These are phyloP conservation scores for Drosophila nannoptera DNA, from an alignment of 1,140 invertebrate species.

Conservation along the genomic window DNA sequence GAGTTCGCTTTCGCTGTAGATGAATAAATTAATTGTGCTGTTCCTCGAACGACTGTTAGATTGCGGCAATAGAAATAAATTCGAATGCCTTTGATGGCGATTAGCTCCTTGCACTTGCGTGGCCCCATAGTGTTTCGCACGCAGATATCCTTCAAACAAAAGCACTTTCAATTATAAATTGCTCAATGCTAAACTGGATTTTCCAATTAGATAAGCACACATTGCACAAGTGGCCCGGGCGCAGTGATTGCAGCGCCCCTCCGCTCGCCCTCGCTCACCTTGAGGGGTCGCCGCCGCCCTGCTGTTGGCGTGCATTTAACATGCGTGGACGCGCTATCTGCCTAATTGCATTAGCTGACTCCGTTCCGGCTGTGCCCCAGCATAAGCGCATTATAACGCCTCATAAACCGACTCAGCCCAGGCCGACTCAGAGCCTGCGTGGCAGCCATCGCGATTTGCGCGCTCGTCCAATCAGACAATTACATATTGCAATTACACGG, in stretches of 20 bases:
- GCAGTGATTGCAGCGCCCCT: slow-evolving; percentile 2
- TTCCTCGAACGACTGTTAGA: neutral
- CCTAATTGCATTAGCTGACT: slow-evolving; percentile 70
- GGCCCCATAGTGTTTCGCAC: neutral
- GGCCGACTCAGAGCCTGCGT: neutral
- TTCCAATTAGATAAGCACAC: slow-evolving; percentile 34
- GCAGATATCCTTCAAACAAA: neutral
- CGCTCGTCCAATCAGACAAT: slow-evolving; percentile 54
- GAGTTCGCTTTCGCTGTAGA: neutral
- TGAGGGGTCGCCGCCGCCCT: too few relatives aligned
- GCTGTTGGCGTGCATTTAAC: slow-evolving; percentile 37
- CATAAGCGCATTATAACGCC: slow-evolving; percentile 73
- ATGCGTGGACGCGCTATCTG: slow-evolving; percentile 57
- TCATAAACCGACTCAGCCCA: slow-evolving; percentile 45
- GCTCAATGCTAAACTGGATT: slow-evolving; percentile 18
- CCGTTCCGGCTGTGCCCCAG: slow-evolving; percentile 34
- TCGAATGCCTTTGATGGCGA: neutral
- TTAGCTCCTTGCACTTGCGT: neutral
- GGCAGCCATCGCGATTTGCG: slow-evolving; percentile 37
- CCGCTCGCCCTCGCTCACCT: neutral
- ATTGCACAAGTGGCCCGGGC: slow-evolving; percentile 5
- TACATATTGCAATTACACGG: slow-evolving; percentile 70
- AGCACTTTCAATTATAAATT: neutral
- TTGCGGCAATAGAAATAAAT: neutral
- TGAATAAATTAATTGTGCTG: neutral